A percentile compares a stretch with the other conserved stretches of the same genome.
Evolutionary conservation across 2,113 vertebrate genomes (phyloP).

Genomic region (Struthidea cinerea): DNA sequence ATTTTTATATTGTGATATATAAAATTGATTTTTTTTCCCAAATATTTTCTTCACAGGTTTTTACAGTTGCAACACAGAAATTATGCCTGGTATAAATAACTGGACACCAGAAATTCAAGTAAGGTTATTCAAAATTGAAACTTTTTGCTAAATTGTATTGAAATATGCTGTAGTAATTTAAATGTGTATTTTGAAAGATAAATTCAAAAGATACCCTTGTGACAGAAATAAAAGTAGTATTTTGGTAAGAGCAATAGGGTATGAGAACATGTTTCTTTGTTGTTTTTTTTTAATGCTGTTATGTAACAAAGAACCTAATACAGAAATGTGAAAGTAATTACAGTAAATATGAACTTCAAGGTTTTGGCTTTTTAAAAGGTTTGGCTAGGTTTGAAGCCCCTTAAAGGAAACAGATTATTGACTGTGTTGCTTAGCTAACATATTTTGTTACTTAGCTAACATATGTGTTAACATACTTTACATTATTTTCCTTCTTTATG

Average conservation of each 20-base stretch:
- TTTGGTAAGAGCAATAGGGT: neutral
- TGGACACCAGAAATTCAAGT: conserved; percentile 97
- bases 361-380: neutral
- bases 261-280: neutral
- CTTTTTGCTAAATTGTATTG: neutral
- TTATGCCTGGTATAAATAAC: conserved; percentile 97
- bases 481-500: neutral
- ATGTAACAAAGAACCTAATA: neutral
- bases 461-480: neutral
- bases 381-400: neutral
- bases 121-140: neutral
- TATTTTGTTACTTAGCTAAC: neutral
- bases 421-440: neutral
- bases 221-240: neutral
- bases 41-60: conserved; percentile 79
- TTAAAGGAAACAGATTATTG: neutral
- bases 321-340: neutral
- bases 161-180: neutral
- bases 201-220: neutral
- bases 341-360: neutral
- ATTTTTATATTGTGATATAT: neutral
- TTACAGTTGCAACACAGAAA: conserved; percentile 96
- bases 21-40: neutral
- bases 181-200: neutral
- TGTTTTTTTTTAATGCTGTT: neutral